Percentiles rank a stretch among this genome's conserved stretches.
These are phyloP conservation scores for Gallinago nigripennis DNA, from an alignment of 2,797 vertebrate genomes.

Conservation along the genomic window DNA sequence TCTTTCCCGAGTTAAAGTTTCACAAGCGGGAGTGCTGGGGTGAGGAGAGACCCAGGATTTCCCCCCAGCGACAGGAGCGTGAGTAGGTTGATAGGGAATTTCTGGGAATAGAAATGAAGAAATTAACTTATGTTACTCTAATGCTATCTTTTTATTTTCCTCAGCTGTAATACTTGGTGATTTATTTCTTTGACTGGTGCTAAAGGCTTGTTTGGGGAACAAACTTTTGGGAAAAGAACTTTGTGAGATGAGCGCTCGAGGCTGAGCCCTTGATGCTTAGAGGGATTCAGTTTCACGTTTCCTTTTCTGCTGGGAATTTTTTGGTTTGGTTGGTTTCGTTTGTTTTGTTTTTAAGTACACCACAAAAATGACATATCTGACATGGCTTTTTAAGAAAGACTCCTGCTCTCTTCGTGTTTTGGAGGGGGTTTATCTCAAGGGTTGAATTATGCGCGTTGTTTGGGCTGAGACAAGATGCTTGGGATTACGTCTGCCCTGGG, in stretches of 20 bases:
- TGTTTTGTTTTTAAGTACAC: background rate
- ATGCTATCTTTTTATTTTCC: background rate
- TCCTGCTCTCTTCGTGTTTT: background rate
- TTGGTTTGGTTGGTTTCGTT: accelerated
- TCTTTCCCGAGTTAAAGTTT: background rate
- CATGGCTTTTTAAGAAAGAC: background rate
- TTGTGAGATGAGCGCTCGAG: background rate
- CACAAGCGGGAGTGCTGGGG: background rate
- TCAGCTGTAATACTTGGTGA: background rate
- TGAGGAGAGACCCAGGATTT: background rate
- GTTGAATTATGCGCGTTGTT: background rate
- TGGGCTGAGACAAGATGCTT: background rate
- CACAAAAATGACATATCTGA: background rate
- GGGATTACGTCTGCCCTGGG: conserved; percentile 4
- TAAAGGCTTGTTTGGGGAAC: background rate
- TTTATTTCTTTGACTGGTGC: too few relatives aligned
- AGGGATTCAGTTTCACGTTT: background rate
- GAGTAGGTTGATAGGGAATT: background rate
- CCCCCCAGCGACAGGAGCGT: background rate
- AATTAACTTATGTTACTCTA: background rate
- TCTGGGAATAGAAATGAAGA: background rate
- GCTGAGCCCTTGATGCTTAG: background rate
- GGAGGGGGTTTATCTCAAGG: background rate
- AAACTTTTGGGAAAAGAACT: background rate
- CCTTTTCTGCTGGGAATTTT: background rate